A percentile compares a stretch with the other conserved stretches of the same genome.
Conservation (phyloP, 2,888 invertebrate species). For the Galeopsomyia nigrocyanea region DNA sequence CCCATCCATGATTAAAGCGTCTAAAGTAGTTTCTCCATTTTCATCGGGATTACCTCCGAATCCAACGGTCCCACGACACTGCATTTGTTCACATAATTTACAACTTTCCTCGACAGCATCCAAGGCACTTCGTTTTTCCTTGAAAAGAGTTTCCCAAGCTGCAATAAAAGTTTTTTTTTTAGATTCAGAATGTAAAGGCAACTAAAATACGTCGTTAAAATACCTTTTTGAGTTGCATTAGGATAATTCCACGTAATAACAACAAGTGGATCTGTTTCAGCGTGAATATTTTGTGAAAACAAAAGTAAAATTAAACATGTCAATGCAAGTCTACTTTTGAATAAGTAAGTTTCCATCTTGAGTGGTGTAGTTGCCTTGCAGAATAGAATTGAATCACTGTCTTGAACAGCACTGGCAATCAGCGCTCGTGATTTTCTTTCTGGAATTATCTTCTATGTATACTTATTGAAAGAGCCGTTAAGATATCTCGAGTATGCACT, state of each 20-base stretch:
- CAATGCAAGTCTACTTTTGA: slow-evolving; percentile 1
- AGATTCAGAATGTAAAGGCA: not conserved
- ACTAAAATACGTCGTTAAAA: no score
- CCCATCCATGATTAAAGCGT: slow-evolving; percentile 99
- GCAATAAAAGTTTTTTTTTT: slow-evolving; percentile 50
- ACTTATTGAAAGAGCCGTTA: no score
- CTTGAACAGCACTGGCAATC: slow-evolving; percentile 14
- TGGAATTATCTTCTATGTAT: slow-evolving; percentile 12
- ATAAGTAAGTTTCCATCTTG: slow-evolving; percentile 23
- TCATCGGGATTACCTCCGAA: slow-evolving; percentile 98
- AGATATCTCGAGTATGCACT: no score
- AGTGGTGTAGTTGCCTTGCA: not conserved
- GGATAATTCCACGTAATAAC: slow-evolving; percentile 47
- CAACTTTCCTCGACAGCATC: slow-evolving; percentile 93
- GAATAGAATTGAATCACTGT: slow-evolving; percentile 15
- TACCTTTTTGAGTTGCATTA: slow-evolving; percentile 47
- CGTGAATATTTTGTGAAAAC: not conserved
- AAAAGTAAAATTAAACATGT: slow-evolving; percentile 2
- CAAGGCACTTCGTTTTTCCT: slow-evolving; percentile 74
- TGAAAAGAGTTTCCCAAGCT: slow-evolving; percentile 81
- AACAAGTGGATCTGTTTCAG: slow-evolving; percentile 38
- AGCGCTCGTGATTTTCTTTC: slow-evolving; percentile 1
- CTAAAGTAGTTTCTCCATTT: slow-evolving; percentile 94
- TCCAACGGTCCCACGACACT: slow-evolving; percentile 96
- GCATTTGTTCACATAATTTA: slow-evolving; percentile 84